A percentile compares a stretch with the other conserved stretches of the same genome.
These are phyloP conservation scores for Meta bourneti DNA, from an alignment of 2,888 invertebrate genomes.

Conservation along the genomic window DNA sequence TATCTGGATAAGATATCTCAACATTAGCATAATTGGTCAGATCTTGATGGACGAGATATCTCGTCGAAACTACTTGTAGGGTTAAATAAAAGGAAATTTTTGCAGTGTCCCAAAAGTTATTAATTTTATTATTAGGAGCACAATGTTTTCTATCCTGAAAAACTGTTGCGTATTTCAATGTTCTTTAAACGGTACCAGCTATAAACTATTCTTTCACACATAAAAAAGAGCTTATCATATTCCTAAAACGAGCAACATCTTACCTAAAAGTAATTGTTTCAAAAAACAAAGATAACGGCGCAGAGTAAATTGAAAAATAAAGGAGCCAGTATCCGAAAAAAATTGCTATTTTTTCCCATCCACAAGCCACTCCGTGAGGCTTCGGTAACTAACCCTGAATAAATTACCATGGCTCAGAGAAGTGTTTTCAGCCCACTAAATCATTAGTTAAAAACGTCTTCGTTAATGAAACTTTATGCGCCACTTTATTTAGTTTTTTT, in stretches of 20 bases:
- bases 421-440: constrained; percentile 24
- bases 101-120: no score
- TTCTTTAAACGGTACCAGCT: no score
- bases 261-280: background rate
- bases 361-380: background rate
- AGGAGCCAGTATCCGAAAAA: background rate
- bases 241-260: background rate
- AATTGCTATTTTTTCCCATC: background rate
- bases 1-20: no score
- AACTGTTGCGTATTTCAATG: no score
- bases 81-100: no score
- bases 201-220: background rate
- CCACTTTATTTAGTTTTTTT: constrained; percentile 31
- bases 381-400: constrained; percentile 47
- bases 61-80: no score
- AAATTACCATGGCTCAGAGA: constrained; percentile 23
- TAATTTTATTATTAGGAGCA: no score
- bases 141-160: no score
- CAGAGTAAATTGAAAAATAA: constrained; percentile 23
- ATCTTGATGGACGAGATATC: no score
- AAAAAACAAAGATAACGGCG: constrained; percentile 16
- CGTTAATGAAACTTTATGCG: constrained; percentile 59
- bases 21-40: no score
- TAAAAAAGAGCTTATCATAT: background rate
- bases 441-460: constrained; percentile 65